A percentile compares a stretch with the other conserved stretches of the same genome.
phyloP scores from a whole-genome alignment of 2,113 vertebrate genomes.

The Machaerirhynchus nigripectus region DNA sequence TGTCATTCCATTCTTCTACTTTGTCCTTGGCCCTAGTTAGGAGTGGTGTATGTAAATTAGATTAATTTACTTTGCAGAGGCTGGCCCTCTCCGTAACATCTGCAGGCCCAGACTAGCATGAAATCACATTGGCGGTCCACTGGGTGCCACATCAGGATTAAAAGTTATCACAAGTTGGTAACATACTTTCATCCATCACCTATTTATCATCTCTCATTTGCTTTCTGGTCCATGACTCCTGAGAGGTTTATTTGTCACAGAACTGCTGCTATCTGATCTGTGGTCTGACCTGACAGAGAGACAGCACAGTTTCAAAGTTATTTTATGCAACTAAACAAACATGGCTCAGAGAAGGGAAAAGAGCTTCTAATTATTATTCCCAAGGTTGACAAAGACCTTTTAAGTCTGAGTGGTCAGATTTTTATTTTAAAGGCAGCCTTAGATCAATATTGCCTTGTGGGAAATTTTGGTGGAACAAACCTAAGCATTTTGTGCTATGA shows the following conservation, averaged over 20 bases:
- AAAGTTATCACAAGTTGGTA: not conserved
- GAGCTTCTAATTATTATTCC: not conserved
- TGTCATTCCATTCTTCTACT: not conserved
- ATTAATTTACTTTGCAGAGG: not conserved
- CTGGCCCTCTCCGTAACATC: not conserved
- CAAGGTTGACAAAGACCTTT: not conserved
- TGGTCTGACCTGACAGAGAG: not conserved
- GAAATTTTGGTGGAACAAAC: not conserved
- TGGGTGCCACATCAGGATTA: not conserved
- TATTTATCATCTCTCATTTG: not conserved
- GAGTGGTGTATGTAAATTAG: not conserved
- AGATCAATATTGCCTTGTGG: not conserved
- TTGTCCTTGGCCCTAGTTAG: not conserved
- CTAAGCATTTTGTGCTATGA: not conserved
- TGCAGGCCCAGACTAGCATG: not conserved
- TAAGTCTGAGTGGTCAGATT: not conserved
- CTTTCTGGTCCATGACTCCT: not conserved
- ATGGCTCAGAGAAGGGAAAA: not conserved
- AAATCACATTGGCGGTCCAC: not conserved
- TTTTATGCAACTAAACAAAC: not conserved
- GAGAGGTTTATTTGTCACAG: not conserved
- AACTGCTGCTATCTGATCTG: not conserved
- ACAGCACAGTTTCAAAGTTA: not conserved
- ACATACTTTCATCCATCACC: not conserved
- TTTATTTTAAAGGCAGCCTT: not conserved